phyloP scores from a whole-genome alignment of 2,113 vertebrate genomes.

The Excalfactoria chinensis region DNA sequence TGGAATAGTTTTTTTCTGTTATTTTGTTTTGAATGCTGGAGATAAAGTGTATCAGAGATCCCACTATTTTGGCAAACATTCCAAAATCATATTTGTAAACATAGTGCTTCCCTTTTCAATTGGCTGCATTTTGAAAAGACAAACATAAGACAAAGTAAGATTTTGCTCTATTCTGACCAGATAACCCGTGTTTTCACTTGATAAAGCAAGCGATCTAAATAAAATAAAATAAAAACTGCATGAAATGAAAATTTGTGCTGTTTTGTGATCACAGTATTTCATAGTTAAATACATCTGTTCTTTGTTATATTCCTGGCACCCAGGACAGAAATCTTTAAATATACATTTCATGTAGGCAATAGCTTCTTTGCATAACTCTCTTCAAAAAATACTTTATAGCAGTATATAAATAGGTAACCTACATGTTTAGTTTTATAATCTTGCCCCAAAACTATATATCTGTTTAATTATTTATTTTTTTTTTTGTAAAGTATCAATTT shows the following conservation, averaged over 20 bases:
- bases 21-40: conserved; percentile 43
- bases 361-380: conserved; percentile 79
- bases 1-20: background rate
- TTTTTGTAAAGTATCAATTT: conserved; percentile 67
- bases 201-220: conserved; percentile 75
- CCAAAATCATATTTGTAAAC: conserved; percentile 78
- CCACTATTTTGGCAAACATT: conserved; percentile 78
- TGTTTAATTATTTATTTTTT: conserved; percentile 56
- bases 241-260: conserved; percentile 80
- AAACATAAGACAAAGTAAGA: conserved; percentile 68
- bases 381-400: conserved; percentile 82
- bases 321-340: conserved; percentile 81
- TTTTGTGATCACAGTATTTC: conserved; percentile 80
- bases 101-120: conserved; percentile 80
- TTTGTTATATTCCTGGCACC: conserved; percentile 74
- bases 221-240: conserved; percentile 71
- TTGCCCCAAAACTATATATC: conserved; percentile 75
- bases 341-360: conserved; percentile 80
- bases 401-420: conserved; percentile 80
- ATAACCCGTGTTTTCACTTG: conserved; percentile 74
- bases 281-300: conserved; percentile 77
- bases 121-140: conserved; percentile 77
- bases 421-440: conserved; percentile 76
- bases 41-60: conserved; percentile 72
- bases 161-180: conserved; percentile 69